Evolutionary conservation across 2,113 vertebrate genomes (phyloP), one percentile per base, ranked within the genome.

Genomic region (Chascanopsetta lugubris): DNA sequence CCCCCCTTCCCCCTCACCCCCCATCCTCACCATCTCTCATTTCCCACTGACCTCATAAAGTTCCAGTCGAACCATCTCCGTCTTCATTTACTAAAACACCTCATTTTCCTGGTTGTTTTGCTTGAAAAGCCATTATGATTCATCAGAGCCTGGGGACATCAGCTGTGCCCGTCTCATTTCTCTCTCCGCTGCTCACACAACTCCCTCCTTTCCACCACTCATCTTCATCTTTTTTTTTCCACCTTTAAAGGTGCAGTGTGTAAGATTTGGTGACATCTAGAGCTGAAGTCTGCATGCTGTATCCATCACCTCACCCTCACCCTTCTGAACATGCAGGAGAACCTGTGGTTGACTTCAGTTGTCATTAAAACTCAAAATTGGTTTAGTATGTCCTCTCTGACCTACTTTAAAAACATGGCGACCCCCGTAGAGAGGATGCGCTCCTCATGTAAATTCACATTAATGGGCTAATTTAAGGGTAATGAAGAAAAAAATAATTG

Each of bases 21-120:
- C 32, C n/a, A 9, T 45, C 10, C 10, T n/a, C n/a, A 2, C 9
- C 46, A 11, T 10, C 38, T 65, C 42, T 42, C 0, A 5, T 69
- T 60, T 32, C 34, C 20, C 42, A 3, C 38, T 58, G 50, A 63
- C 65, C 64, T 27, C 40, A 8, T 43, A 8, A 47, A 36, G 54
- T 77, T 73, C 65, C 34, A 21, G 36, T 30, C 32, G 48, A 58
- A 30, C 29, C 56, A 63, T 49, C 53, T 45, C 30, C 43, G 49
- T 68, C 68, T 84, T 84, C 73, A 80, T 86, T 88, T 72, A 67
- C 58, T 32, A 48, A n/a, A n/a, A n/a, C n/a, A n/a, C n/a, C n/a
- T n/a, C n/a, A 65, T 67, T 49, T 46, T 42, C n/a, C 38, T 20
- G 34, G 11, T 36, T 26, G 21, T 48, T 56, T 40, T 57, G 34